Evolutionary conservation across 2,888 invertebrate species (phyloP).

Genomic region (Nymphalis c-album): DNA sequence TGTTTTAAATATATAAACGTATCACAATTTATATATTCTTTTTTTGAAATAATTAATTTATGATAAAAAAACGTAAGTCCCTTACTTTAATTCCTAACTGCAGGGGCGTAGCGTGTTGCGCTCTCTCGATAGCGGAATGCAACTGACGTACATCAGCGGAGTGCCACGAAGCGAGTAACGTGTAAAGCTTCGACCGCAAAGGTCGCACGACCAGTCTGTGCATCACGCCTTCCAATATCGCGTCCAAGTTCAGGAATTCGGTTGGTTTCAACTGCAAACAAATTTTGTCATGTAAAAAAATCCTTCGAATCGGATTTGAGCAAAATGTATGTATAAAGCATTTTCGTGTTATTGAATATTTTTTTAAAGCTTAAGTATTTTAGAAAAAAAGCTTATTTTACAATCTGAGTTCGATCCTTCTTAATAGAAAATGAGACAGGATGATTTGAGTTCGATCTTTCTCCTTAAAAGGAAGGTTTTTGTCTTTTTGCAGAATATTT

Average conservation of each 20-base stretch:
- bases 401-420: too few relatives aligned
- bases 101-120: conserved; percentile 84
- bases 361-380: too few relatives aligned
- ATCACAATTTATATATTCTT: too few relatives aligned
- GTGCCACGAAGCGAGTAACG: conserved; percentile 94
- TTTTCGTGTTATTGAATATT: too few relatives aligned
- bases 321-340: too few relatives aligned
- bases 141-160: conserved; percentile 88
- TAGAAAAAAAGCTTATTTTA: too few relatives aligned
- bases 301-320: too few relatives aligned
- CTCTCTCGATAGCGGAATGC: conserved; percentile 86
- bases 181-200: conserved; percentile 90
- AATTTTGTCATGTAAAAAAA: not conserved
- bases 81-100: conserved; percentile 86
- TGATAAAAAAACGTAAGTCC: not conserved
- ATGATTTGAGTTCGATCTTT: too few relatives aligned
- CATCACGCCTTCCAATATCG: conserved; percentile 96
- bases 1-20: too few relatives aligned
- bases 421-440: too few relatives aligned
- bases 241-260: conserved; percentile 97
- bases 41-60: not conserved
- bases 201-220: conserved; percentile 94
- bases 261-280: conserved; percentile 87
- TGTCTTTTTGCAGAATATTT: too few relatives aligned
- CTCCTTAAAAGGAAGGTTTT: too few relatives aligned